Conservation (phyloP, 2,797 vertebrate genomes). For the Enteromius argenteus region DNA sequence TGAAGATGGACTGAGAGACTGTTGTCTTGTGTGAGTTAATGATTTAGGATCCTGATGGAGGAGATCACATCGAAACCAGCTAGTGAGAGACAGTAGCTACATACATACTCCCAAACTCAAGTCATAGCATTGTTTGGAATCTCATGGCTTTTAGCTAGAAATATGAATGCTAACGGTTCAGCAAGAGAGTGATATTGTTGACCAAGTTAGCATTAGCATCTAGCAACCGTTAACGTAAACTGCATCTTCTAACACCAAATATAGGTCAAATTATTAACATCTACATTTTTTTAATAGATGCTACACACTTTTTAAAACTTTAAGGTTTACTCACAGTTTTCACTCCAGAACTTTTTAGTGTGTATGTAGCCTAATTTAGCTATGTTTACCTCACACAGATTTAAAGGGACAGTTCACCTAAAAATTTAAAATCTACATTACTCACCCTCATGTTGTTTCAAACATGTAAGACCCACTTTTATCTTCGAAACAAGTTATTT, state of each 20-base stretch:
- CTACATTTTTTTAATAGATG: background rate
- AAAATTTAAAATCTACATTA: too few relatives aligned
- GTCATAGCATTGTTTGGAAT: background rate
- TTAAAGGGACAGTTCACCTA: background rate
- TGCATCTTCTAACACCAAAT: too few relatives aligned
- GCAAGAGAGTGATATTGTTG: background rate
- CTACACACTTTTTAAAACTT: background rate
- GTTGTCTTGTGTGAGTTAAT: background rate
- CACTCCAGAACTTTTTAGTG: background rate
- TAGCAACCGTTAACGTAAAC: background rate
- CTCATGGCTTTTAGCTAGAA: background rate
- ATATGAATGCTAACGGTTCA: background rate
- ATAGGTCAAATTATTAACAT: background rate
- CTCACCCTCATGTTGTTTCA: too few relatives aligned
- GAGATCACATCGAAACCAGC: conserved; percentile 14
- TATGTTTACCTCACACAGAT: background rate
- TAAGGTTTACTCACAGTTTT: background rate
- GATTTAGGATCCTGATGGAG: background rate
- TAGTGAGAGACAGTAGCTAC: background rate
- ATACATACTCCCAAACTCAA: background rate
- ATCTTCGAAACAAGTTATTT: too few relatives aligned
- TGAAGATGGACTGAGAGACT: background rate
- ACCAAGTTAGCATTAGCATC: conserved; percentile 4
- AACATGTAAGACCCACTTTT: too few relatives aligned
- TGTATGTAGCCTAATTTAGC: background rate